Conservation (phyloP, 2,113 vertebrate genomes). For the Eidolon helvum region DNA sequence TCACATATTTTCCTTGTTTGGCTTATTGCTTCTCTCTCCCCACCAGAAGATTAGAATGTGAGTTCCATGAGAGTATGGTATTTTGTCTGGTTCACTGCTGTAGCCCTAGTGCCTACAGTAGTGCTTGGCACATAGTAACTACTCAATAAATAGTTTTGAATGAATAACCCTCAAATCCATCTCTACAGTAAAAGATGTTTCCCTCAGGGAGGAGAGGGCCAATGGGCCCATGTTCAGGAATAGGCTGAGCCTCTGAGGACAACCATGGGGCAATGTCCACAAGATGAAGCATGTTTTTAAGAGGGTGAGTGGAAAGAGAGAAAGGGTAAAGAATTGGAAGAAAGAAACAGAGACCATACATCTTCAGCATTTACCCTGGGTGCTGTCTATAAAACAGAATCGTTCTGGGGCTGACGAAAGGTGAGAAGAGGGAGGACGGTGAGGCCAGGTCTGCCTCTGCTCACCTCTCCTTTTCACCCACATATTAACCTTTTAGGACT, state of each 20-base stretch:
- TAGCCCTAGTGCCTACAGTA: neutral
- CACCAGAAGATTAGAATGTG: neutral
- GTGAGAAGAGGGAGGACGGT: neutral
- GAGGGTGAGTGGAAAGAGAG: neutral
- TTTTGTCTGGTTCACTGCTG: neutral
- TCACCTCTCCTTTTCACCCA: neutral
- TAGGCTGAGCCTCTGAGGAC: neutral
- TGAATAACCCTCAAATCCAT: neutral
- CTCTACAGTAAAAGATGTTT: neutral
- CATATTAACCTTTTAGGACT: neutral
- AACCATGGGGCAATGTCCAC: neutral
- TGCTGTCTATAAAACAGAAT: neutral
- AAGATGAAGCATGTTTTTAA: neutral
- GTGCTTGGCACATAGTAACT: neutral
- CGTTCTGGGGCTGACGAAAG: neutral
- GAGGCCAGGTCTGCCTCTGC: neutral
- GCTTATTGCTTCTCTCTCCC: neutral
- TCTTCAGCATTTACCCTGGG: neutral
- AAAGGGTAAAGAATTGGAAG: neutral
- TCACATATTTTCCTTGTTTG: neutral
- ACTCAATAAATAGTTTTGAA: neutral
- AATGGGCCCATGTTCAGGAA: neutral
- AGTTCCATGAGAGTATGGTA: neutral
- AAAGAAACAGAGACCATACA: neutral
- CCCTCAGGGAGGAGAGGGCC: neutral